Base-by-base conservation (phyloP, 2,797 vertebrate species). In the Mus spretus region DNA sequence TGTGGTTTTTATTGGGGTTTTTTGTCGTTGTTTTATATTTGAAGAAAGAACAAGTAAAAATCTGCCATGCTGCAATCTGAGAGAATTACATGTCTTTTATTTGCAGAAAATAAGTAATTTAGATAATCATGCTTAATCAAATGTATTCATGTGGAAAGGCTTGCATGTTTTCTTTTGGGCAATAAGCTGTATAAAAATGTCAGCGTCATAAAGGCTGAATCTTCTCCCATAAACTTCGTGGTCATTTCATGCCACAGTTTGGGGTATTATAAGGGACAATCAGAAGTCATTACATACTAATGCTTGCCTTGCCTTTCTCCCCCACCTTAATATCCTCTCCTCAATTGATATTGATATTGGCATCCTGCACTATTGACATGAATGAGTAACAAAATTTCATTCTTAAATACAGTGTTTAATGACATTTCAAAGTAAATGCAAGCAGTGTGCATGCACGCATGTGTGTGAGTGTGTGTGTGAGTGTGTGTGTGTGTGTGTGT, bases 61-160 rank as follows among this genome's bases (percentile, higher is more conserved):
- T 77, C 97, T 98, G 80, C 93, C 37, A 92, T 67, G 80, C 95
- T 97, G 98, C 61, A 95, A 92, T 91, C 91, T 77, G 74, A 95
- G 72, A 94, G 37, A 93, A 31, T 47, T 2, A 53, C 74, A 55
- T 31, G 15, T 84, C 85, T 84, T 87, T 87, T 96, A 97, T 97
- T 95, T 96, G 61, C 40, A 93, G 93, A 98, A 89, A 91, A 55
- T 53, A 83, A 86, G 24, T 85, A 70, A 92, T 95, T 95, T 94
- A 75, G 77, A 89, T 78, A 81, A 95, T 95, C 44, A 47, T 65
- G 37, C 86, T 95, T 94, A 96, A 95, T 96, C 86, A 93, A 50
- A 95, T 95, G 91, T 88, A 96, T 88, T 96, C 53, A 24, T 19
- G 40, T 63, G 85, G 55, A 67, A 91, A 57, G 50, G 40, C 17